Evolutionary conservation across 2,113 vertebrate species (phyloP).

Genomic region (Ctenomys sociabilis): DNA sequence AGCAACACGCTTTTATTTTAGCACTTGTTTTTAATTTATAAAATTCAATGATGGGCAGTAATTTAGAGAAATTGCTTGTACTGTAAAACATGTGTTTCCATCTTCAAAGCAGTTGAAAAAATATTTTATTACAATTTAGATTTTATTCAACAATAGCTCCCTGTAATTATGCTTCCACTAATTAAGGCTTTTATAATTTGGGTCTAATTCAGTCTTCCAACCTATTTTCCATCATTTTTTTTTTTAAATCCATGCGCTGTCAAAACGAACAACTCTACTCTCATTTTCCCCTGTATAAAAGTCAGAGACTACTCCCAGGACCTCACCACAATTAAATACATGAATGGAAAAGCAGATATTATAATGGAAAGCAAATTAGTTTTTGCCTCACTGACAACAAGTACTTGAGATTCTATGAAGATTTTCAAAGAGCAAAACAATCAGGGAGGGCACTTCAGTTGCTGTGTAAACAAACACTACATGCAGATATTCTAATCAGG

Average conservation of each 20-base stretch:
- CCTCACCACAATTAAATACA: conserved; percentile 78
- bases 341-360: conserved; percentile 74
- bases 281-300: conserved; percentile 72
- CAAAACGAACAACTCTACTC: conserved; percentile 75
- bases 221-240: conserved; percentile 73
- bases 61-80: conserved; percentile 72
- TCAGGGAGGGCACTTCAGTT: conserved; percentile 64
- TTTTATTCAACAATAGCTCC: conserved; percentile 73
- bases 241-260: conserved; percentile 73
- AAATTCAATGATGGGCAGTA: conserved; percentile 64
- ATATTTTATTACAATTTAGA: conserved; percentile 74
- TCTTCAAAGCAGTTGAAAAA: conserved; percentile 70
- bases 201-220: conserved; percentile 76
- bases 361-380: conserved; percentile 81
- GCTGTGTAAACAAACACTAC: conserved; percentile 69
- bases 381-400: conserved; percentile 80
- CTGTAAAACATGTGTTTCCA: conserved; percentile 56
- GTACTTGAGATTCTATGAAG: conserved; percentile 79
- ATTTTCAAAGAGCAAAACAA: conserved; percentile 79
- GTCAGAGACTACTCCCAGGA: conserved; percentile 74
- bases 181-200: conserved; percentile 79
- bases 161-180: conserved; percentile 76
- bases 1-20: conserved; percentile 60
- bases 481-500: conserved; percentile 66
- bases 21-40: conserved; percentile 68